Percentiles rank a stretch among this genome's conserved stretches.
phyloP scores from a whole-genome alignment of 2,113 vertebrate genomes.

The Hippocampus comes region DNA sequence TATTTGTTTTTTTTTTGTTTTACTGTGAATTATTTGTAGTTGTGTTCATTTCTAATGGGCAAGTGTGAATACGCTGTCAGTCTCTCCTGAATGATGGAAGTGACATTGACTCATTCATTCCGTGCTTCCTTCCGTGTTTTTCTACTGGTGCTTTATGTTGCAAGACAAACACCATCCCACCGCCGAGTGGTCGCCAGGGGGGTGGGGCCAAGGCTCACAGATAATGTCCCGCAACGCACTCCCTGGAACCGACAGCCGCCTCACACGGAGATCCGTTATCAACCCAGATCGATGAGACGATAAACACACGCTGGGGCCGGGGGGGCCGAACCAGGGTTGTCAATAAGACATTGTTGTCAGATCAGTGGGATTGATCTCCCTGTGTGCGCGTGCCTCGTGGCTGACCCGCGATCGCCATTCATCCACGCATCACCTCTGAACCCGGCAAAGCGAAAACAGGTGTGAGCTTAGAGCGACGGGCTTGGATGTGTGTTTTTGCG shows the following conservation, averaged over 20 bases:
- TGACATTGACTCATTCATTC: background rate
- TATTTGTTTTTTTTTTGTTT: too few species aligned
- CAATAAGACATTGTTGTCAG: slow-evolving; percentile 40
- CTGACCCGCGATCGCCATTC: slow-evolving; percentile 60
- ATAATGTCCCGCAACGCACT: slow-evolving; percentile 5
- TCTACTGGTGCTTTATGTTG: background rate
- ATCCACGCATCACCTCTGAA: slow-evolving; percentile 50
- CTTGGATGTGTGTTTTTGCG: slow-evolving; percentile 40
- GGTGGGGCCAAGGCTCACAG: background rate
- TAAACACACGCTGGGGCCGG: slow-evolving; percentile 19
- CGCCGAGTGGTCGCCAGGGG: slow-evolving; percentile 13
- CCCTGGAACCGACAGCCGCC: slow-evolving; percentile 4
- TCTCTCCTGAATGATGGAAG: background rate
- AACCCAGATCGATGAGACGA: slow-evolving; percentile 24
- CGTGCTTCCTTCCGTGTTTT: background rate
- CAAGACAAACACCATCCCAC: slow-evolving; percentile 1
- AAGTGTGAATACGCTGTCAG: background rate
- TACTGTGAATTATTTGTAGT: background rate
- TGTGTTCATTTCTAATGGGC: too few species aligned
- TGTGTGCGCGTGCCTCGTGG: slow-evolving; percentile 40
- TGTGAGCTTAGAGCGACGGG: slow-evolving; percentile 31
- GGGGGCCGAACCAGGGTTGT: slow-evolving; percentile 32
- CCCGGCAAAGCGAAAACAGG: slow-evolving; percentile 60
- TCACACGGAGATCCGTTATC: slow-evolving; percentile 40
- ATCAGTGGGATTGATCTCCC: slow-evolving; percentile 24